A percentile compares a stretch with the other conserved stretches of the same genome.
Evolutionary conservation across 2,797 vertebrate species (phyloP).

Genomic region (Lagocephalus sceleratus): DNA sequence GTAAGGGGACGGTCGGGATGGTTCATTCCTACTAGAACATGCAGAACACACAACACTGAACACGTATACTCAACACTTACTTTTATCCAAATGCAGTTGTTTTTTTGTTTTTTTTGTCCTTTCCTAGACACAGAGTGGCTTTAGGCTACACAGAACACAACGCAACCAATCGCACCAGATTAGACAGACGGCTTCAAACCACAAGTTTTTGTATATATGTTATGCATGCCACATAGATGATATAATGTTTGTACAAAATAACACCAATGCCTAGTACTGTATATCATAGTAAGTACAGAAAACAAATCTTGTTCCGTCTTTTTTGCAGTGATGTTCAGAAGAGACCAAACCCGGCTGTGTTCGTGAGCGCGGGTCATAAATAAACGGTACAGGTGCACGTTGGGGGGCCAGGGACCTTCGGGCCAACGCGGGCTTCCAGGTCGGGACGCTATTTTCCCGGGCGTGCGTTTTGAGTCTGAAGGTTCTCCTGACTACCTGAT

Average conservation of each 20-base stretch:
- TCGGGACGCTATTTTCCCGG: conserved; percentile 37
- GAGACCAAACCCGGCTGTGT: conserved; percentile 41
- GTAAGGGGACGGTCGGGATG: conserved; percentile 69
- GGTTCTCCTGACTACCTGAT: conserved; percentile 38
- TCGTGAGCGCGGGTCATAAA: conserved; percentile 39
- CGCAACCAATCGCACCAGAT: conserved; percentile 82
- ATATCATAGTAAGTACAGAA: conserved; percentile 84
- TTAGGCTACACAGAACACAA: conserved; percentile 81
- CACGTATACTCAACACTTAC: conserved; percentile 78
- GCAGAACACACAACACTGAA: conserved; percentile 83
- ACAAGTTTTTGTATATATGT: conserved; percentile 84
- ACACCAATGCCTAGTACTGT: conserved; percentile 87
- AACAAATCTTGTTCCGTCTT: conserved; percentile 65
- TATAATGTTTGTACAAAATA: conserved; percentile 91
- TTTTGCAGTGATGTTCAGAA: conserved; percentile 68
- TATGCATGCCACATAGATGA: conserved; percentile 95
- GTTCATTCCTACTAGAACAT: conserved; percentile 82
- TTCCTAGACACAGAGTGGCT: conserved; percentile 64
- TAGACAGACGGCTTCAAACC: conserved; percentile 87
- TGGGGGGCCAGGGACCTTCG: conserved; percentile 58
- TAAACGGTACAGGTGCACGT: conserved; percentile 46
- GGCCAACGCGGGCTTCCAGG: conserved; percentile 65
- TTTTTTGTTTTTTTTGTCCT: conserved; percentile 17
- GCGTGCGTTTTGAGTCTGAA: conserved; percentile 30
- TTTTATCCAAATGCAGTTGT: conserved; percentile 70